phyloP scores from a whole-genome alignment of 2,797 vertebrate species.

The Falco novaeseelandiae region DNA sequence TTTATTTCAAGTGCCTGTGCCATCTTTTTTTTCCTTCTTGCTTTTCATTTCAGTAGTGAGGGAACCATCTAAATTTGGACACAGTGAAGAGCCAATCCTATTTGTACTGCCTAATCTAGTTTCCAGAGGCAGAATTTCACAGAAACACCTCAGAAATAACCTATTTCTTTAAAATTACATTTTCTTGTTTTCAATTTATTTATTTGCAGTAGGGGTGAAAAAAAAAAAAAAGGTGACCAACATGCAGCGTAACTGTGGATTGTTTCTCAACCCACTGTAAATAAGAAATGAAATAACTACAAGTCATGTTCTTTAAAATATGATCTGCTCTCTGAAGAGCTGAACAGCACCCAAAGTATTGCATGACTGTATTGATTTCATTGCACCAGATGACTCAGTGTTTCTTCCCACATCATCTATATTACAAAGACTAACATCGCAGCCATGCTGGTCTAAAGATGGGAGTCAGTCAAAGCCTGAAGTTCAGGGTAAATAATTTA shows the following conservation, averaged over 20 bases:
- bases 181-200: background rate
- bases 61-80: background rate
- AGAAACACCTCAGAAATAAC: background rate
- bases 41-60: background rate
- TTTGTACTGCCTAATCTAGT: background rate
- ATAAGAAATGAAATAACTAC: background rate
- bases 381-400: background rate
- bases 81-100: background rate
- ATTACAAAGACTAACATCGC: background rate
- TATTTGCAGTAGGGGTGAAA: background rate
- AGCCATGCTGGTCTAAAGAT: background rate
- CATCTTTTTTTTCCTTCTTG: background rate
- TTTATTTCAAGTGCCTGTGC: fast-evolving
- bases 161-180: background rate
- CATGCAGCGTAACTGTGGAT: background rate
- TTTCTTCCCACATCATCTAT: background rate
- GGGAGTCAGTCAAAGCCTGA: fast-evolving
- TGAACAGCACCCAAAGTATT: background rate
- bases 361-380: background rate
- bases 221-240: background rate
- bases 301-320: background rate
- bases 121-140: background rate
- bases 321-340: background rate
- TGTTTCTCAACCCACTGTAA: background rate
- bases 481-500: background rate